phyloP scores from a whole-genome alignment of 2,797 vertebrate genomes.

The Dendrocincla tyrannina region DNA sequence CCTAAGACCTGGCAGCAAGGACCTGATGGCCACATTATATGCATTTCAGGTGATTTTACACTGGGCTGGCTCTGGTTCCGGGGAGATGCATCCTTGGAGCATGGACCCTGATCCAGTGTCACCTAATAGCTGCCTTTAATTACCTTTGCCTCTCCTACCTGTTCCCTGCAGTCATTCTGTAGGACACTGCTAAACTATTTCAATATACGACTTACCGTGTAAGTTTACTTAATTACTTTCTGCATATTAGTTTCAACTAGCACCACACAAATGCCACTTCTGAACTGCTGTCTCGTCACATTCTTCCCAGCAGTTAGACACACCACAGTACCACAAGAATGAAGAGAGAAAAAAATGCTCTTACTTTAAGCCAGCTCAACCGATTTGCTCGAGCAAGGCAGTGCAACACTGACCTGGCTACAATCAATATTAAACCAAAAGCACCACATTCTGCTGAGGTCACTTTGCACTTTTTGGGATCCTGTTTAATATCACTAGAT shows the following conservation, averaged over 20 bases:
- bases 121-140: neutral
- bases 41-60: neutral
- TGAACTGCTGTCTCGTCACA: neutral
- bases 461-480: neutral
- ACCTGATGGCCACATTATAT: neutral
- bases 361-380: neutral
- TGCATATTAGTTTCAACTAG: neutral
- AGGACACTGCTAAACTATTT: neutral
- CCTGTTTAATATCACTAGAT: neutral
- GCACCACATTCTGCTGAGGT: neutral
- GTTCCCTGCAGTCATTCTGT: neutral
- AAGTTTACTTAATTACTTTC: neutral
- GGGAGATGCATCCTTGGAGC: neutral
- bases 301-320: neutral
- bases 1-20: neutral
- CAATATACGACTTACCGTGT: neutral
- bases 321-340: neutral
- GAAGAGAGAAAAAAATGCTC: neutral
- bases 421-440: neutral
- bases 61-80: neutral
- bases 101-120: neutral
- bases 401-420: neutral
- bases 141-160: neutral
- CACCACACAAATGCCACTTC: neutral
- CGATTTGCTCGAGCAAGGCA: neutral